Base-by-base conservation (phyloP, 2,888 invertebrate genomes). In the Euplexia lucipara region DNA sequence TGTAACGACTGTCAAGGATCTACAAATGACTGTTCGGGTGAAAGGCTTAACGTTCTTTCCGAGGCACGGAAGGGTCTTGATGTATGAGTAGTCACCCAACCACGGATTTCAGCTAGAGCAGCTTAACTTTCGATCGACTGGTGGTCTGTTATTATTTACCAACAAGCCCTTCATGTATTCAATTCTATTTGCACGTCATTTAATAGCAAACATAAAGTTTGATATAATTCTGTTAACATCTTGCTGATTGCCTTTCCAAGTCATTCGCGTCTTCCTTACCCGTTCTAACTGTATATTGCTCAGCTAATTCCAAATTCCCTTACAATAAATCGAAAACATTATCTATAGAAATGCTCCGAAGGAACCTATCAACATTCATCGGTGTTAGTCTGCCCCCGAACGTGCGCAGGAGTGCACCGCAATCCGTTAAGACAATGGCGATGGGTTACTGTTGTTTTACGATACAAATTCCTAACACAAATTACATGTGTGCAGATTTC, bases 381-480 rank as follows among this genome's bases (percentile, higher is more conserved):
- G 68, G 65, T 62, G 69, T 75, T 66, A 67, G 61, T 58, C 75
- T 60, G 59, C 68, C 48, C 41, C 61, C 22, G 45, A 67, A 63
- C 66, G 84, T 84, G 88, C 82, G 78, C 86, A 78, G 83, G 83
- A 84, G 82, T 84, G 77, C 74, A 85, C 86, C 85, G 79, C 88
- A 84, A 82, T 81, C 76, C 83, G 81, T 79, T 85, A 84, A 86
- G 88, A 92, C 93, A 93, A 92, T 91, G 86, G 78, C 80, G 72
- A 86, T 84, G 84, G 88, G 85, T 85, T 88, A 89, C 86, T 82
- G 83, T 83, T 85, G 81, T 83, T 86, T 86, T 86, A 90, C 92
- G 92, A 92, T 91, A 91, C 88, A 86, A 88, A 93, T 91, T 91
- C 90, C 89, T 71, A 76, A 77, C 86, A 83, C 83, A 91, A 91